phyloP scores from a whole-genome alignment of 1,140 invertebrate species.

The Carcinoscorpius rotundicauda region DNA sequence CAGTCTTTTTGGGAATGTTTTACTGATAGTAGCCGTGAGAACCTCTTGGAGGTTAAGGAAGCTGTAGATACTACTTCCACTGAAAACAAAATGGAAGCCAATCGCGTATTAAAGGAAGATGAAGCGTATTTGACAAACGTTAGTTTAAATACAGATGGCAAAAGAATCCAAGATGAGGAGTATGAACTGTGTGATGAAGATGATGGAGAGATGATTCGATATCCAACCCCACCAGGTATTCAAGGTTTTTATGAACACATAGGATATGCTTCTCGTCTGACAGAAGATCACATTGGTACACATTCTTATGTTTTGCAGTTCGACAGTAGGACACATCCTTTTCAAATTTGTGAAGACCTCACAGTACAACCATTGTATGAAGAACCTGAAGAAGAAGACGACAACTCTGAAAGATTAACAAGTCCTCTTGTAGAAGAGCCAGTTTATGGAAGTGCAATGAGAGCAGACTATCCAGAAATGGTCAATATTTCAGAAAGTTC shows the following conservation, averaged over 20 bases:
- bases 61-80: no score
- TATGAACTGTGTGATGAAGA: background rate
- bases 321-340: conserved; percentile 6
- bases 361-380: conserved; percentile 17
- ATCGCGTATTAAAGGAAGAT: no score
- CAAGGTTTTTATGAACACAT: conserved; percentile 15
- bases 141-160: background rate
- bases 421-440: conserved; percentile 20
- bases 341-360: conserved; percentile 2
- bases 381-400: conserved; percentile 17
- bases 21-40: no score
- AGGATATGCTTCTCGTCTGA: background rate
- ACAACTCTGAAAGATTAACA: conserved; percentile 4
- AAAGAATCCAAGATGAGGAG: background rate
- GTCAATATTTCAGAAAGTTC: conserved; percentile 20
- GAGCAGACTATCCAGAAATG: conserved; percentile 19
- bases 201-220: conserved; percentile 19
- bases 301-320: conserved; percentile 12
- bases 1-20: no score
- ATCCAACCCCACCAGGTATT: conserved; percentile 18
- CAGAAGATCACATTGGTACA: conserved; percentile 5
- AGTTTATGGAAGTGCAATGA: conserved; percentile 13
- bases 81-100: no score
- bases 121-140: no score
- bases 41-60: no score